A percentile compares a stretch with the other conserved stretches of the same genome.
These are phyloP conservation scores for Amblyopsis hoosieri DNA, from an alignment of 2,797 vertebrate species.

Conservation along the genomic window DNA sequence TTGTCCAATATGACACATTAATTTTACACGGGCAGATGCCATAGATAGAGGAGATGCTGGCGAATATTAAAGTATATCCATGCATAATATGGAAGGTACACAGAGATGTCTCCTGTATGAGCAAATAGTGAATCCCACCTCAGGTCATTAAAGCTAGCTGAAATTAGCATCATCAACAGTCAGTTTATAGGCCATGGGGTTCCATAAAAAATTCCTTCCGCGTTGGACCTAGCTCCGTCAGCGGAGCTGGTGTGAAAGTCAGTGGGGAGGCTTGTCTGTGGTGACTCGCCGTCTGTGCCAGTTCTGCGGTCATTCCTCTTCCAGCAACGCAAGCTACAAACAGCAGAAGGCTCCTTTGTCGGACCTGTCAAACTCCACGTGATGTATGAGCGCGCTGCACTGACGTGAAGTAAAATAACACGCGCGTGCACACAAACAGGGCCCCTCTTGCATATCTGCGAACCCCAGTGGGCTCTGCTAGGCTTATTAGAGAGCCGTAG, in stretches of 20 bases:
- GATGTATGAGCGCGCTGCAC: slow-evolving; percentile 58
- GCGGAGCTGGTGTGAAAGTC: slow-evolving; percentile 23
- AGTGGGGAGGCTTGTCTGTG: slow-evolving; percentile 18
- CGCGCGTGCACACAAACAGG: slow-evolving; percentile 52
- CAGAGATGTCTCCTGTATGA: neutral
- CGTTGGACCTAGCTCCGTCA: slow-evolving; percentile 8
- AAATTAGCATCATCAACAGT: neutral
- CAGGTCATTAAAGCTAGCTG: neutral
- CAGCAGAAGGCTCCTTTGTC: slow-evolving; percentile 51
- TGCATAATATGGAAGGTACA: neutral
- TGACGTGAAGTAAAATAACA: slow-evolving; percentile 60
- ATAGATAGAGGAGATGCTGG: neutral
- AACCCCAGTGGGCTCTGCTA: slow-evolving; percentile 31
- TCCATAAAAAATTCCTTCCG: slow-evolving; percentile 12
- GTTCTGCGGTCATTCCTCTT: slow-evolving; percentile 47
- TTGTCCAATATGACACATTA: slow-evolving; percentile 2
- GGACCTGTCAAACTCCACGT: slow-evolving; percentile 38
- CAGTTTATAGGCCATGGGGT: neutral
- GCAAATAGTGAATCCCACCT: slow-evolving; percentile 1
- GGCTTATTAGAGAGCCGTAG: slow-evolving; percentile 52
- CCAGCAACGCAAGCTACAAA: slow-evolving; percentile 44
- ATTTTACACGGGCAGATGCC: neutral
- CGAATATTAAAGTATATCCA: too few relatives aligned
- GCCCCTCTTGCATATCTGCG: slow-evolving; percentile 32
- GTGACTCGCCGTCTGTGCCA: slow-evolving; percentile 11